Conservation (phyloP, 2,888 invertebrate species). For the Aporophyla lueneburgensis region DNA sequence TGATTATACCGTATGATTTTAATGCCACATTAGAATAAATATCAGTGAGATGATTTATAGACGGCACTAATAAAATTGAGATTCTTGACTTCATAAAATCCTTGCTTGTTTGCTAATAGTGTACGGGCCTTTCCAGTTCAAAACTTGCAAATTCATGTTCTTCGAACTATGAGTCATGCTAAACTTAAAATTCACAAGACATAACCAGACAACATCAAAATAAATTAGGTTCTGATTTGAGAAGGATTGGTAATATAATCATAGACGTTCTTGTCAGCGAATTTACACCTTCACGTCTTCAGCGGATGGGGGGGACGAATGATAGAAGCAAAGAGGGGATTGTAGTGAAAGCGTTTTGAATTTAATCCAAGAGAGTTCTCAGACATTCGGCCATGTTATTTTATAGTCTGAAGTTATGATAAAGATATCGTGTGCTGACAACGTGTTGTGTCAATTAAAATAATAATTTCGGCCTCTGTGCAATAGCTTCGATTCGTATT, state of each 20-base stretch:
- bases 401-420: slow-evolving; percentile 13
- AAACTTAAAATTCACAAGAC: slow-evolving; percentile 64
- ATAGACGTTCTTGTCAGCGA: slow-evolving; percentile 68
- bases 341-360: slow-evolving; percentile 87
- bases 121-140: background rate
- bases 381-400: slow-evolving; percentile 78
- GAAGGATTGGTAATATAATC: slow-evolving; percentile 37
- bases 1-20: slow-evolving; percentile 16
- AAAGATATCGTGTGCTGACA: slow-evolving; percentile 61
- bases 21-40: slow-evolving; percentile 4
- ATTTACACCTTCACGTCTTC: slow-evolving; percentile 71
- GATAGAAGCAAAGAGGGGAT: slow-evolving; percentile 60
- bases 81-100: background rate
- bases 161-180: slow-evolving; percentile 42
- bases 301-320: slow-evolving; percentile 63
- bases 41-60: background rate
- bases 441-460: slow-evolving; percentile 54
- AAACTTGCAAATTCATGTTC: slow-evolving; percentile 28
- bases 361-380: slow-evolving; percentile 80
- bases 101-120: background rate
- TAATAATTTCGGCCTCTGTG: slow-evolving; percentile 64
- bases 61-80: background rate
- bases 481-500: slow-evolving; percentile 64
- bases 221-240: slow-evolving; percentile 42
- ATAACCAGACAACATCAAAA: slow-evolving; percentile 42